Base-by-base conservation (phyloP, 2,797 vertebrate genomes). In the Gobio occitaniae region DNA sequence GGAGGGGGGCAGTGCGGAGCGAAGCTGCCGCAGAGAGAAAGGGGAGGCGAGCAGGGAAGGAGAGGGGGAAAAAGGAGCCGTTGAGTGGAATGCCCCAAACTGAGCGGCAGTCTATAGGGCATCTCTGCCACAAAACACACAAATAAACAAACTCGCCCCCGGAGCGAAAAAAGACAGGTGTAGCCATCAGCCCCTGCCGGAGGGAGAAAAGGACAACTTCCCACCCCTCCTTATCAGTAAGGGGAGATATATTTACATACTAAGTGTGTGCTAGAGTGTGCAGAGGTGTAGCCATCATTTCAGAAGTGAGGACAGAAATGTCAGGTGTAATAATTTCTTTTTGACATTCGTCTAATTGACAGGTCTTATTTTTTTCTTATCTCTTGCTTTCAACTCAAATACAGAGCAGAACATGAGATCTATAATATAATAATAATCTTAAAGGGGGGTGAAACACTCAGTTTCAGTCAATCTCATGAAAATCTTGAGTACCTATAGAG, bases 21-120 rank as follows among this genome's bases (percentile, higher is more conserved):
- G 66, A 74, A 52, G 52, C 95, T 95, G 95, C 95, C 94, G 95
- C 95, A 92, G 92, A 94, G 95, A 89, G 92, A 95, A 95, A 94
- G 93, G 95, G 95, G 96, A 94, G 95, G 94, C 93, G 93, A 94
- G 93, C 93, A 93, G 91, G 91, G 92, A 93, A 94, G 89, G 88
- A 89, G 91, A 66, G 72, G 68, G 54, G 50, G 13, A 0, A 68
- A 91, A 90, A 68, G 65, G 70, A 84, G 85, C 82, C 66, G 74
- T 59, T 66, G 83, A 87, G 74, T 80, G 81, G 79, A 87, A 84
- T 79, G 85, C 80, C 78, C 86, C 87, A 88, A 86, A 85, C 84
- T 69, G 89, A 86, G 84, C 54, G 25, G 11, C 47, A 56, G 86
- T 80, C 86, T 86, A 88, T 76, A 88, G 80, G 86, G 87, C 88